phyloP scores from a whole-genome alignment of 2,797 vertebrate genomes.

The Malurus leucopterus region DNA sequence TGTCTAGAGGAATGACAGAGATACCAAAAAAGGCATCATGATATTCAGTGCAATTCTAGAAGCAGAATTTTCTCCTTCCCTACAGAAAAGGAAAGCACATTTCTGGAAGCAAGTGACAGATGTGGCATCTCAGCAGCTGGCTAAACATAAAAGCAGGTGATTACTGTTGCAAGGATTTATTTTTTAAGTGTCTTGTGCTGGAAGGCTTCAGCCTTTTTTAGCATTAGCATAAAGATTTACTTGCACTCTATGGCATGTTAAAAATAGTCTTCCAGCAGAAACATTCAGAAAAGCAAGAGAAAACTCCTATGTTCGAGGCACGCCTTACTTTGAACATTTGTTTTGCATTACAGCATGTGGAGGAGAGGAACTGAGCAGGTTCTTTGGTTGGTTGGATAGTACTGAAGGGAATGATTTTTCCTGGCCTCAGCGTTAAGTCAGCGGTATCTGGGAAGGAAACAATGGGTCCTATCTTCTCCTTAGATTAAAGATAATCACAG shows the following conservation, averaged over 20 bases:
- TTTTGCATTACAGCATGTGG: not conserved
- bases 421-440: not conserved
- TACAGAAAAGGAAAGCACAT: slow-evolving; percentile 31
- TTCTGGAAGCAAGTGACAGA: slow-evolving; percentile 46
- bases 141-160: slow-evolving; percentile 48
- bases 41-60: not conserved
- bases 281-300: not conserved
- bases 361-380: slow-evolving; percentile 6
- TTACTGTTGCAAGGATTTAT: slow-evolving; percentile 18
- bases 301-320: not conserved
- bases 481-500: not conserved
- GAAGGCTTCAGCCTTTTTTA: not conserved
- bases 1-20: slow-evolving; percentile 11
- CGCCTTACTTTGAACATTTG: slow-evolving; percentile 7
- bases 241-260: not conserved
- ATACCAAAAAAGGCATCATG: slow-evolving; percentile 56
- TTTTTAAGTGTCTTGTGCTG: slow-evolving; percentile 20
- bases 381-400: not conserved
- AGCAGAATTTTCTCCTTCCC: slow-evolving; percentile 35
- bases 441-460: not conserved
- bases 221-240: not conserved
- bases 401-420: not conserved
- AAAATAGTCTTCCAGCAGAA: slow-evolving; percentile 9
- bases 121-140: slow-evolving; percentile 49
- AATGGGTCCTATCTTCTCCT: not conserved